A percentile compares a stretch with the other conserved stretches of the same genome.
These are phyloP conservation scores for Calyptomena viridis DNA, from an alignment of 2,113 vertebrate species.

Conservation along the genomic window DNA sequence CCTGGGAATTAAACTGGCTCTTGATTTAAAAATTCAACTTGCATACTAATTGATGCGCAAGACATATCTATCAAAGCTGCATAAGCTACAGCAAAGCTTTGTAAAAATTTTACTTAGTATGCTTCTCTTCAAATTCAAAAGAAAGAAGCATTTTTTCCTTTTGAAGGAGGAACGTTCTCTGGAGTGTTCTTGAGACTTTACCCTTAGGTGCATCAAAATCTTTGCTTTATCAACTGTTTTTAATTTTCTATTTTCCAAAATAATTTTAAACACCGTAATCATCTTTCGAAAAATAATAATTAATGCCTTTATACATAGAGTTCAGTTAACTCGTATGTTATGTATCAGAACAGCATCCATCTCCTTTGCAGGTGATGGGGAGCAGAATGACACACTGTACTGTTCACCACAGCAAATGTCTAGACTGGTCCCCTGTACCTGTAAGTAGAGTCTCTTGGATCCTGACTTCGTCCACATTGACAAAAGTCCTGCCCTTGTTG, in stretches of 20 bases:
- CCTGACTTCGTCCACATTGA: constrained; percentile 44
- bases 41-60: not conserved
- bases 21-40: not conserved
- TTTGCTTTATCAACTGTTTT: not conserved
- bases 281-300: constrained; percentile 16
- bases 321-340: not conserved
- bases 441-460: constrained; percentile 30
- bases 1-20: not conserved
- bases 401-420: not conserved
- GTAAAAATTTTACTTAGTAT: not conserved
- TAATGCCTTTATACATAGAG: not conserved
- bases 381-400: not conserved
- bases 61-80: not conserved
- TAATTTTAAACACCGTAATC: constrained; percentile 19
- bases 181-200: not conserved
- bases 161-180: not conserved
- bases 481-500: constrained; percentile 24
- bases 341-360: not conserved
- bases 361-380: not conserved
- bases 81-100: not conserved
- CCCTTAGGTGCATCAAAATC: not conserved
- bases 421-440: constrained; percentile 28
- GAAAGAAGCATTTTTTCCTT: not conserved
- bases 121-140: not conserved
- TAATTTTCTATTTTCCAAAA: not conserved